A percentile compares a stretch with the other conserved stretches of the same genome.
phyloP scores from a whole-genome alignment of 2,113 vertebrate genomes.

The Turdus rufiventris region DNA sequence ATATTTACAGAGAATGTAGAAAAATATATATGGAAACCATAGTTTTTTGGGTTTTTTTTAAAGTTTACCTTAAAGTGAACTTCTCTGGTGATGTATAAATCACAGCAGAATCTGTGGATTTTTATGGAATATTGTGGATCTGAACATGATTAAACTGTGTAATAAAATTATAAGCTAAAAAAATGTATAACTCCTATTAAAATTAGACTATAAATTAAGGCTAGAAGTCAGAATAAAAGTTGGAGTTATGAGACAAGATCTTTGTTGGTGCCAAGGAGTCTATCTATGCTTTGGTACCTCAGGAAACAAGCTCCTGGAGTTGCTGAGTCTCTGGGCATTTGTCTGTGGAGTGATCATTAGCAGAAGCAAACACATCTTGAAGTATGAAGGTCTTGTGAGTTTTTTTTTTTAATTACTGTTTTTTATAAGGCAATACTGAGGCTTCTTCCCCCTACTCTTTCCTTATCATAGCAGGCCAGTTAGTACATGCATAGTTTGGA shows the following conservation, averaged over 20 bases:
- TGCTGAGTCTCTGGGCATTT: background rate
- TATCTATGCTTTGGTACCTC: background rate
- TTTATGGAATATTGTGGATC: conserved; percentile 91
- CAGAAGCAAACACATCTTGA: background rate
- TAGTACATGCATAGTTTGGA: background rate
- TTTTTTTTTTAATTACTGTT: background rate
- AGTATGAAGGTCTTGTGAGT: background rate
- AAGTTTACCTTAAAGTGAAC: background rate
- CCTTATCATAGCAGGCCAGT: background rate
- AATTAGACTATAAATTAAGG: background rate
- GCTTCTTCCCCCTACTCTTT: background rate
- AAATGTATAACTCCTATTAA: background rate
- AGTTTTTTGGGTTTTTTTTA: background rate
- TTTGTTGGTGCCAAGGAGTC: background rate
- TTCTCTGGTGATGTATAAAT: background rate
- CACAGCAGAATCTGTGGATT: conserved; percentile 79
- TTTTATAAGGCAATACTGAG: background rate
- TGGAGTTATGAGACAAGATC: background rate
- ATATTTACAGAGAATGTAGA: background rate
- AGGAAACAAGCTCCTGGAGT: background rate
- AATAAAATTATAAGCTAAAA: conserved; percentile 84
- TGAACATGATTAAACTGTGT: conserved; percentile 88
- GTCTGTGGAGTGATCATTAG: background rate
- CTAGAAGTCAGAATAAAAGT: background rate
- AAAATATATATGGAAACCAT: background rate